These are phyloP conservation scores for Chrysaora quinquecirrha DNA, from an alignment of 30 jellyfish, hydroid and myxozoan genomes.

Conservation along the genomic window DNA sequence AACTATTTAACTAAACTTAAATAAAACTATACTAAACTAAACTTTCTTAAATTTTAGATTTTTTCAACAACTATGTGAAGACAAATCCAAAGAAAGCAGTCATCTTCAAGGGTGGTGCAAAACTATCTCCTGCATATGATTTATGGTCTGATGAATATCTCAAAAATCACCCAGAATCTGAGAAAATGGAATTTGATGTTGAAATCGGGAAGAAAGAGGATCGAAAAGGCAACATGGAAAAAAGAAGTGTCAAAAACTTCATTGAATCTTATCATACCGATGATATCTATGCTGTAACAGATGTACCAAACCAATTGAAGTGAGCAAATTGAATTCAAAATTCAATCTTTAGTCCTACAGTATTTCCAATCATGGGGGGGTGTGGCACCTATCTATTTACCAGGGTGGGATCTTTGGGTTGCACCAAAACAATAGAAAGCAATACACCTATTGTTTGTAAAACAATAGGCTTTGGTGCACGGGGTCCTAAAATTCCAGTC, in stretches of 20 bases:
- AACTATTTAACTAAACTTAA: too few species aligned
- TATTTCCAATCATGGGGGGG: too few species aligned
- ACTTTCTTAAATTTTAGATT: conserved; percentile 43
- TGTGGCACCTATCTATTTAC: too few species aligned
- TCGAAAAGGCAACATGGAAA: conserved; percentile 70
- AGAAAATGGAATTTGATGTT: conserved; percentile 56
- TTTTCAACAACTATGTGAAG: conserved; percentile 68
- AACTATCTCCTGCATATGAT: conserved; percentile 73
- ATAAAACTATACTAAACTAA: too few species aligned
- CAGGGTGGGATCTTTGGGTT: too few species aligned
- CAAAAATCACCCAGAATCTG: conserved; percentile 72
- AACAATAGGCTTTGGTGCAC: too few species aligned
- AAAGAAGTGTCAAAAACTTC: conserved; percentile 62
- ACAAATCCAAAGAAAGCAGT: conserved; percentile 74
- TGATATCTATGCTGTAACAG: conserved; percentile 80
- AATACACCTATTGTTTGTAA: too few species aligned
- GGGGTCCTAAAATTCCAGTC: too few species aligned
- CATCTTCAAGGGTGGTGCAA: conserved; percentile 84
- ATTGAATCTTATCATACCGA: conserved; percentile 64
- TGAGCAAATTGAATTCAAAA: too few species aligned
- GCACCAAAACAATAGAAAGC: too few species aligned
- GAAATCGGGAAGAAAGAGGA: conserved; percentile 85
- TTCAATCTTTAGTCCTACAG: too few species aligned
- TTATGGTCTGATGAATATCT: conserved; percentile 83
- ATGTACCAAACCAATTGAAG: conserved; percentile 75